phyloP scores from a whole-genome alignment of 2,888 invertebrate species.

The Neelides folsomi region DNA sequence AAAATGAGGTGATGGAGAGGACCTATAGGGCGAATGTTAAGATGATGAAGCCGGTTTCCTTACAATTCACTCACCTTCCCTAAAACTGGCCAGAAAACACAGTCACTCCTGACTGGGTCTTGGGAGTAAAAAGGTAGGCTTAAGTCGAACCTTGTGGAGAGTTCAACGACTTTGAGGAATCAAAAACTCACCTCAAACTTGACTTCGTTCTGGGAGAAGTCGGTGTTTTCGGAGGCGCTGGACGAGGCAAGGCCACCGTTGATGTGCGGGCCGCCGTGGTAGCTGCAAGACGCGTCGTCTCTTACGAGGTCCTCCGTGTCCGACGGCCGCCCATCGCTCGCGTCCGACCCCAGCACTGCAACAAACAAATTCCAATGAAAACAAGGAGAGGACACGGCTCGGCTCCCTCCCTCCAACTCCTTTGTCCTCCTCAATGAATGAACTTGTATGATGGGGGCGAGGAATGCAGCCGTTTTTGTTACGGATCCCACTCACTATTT shows the following conservation, averaged over 20 bases:
- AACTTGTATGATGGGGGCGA: conserved; percentile 17
- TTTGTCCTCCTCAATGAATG: conserved; percentile 15
- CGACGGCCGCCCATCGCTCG: conserved; percentile 48
- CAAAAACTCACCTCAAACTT: conserved; percentile 39
- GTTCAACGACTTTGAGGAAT: not conserved
- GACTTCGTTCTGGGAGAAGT: conserved; percentile 38
- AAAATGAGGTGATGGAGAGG: too few relatives aligned
- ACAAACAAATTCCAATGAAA: conserved; percentile 30
- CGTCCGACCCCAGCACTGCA: conserved; percentile 45
- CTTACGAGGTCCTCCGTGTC: conserved; percentile 55
- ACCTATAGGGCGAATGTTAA: too few relatives aligned
- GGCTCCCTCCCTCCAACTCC: not conserved
- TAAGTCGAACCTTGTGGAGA: too few relatives aligned
- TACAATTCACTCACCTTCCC: too few relatives aligned
- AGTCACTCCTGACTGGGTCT: too few relatives aligned
- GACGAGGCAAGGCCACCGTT: conserved; percentile 27
- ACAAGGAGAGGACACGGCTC: conserved; percentile 1
- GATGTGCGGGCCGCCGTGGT: conserved; percentile 34
- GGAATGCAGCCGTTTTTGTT: conserved; percentile 23
- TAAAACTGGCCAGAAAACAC: too few relatives aligned
- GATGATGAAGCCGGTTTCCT: too few relatives aligned
- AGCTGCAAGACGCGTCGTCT: conserved; percentile 34
- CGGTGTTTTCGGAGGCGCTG: conserved; percentile 25
- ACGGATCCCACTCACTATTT: conserved; percentile 10
- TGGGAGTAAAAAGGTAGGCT: too few relatives aligned